A percentile compares a stretch with the other conserved stretches of the same genome.
Conservation (phyloP, 2,888 invertebrate genomes). For the Plagiodera versicolora region DNA sequence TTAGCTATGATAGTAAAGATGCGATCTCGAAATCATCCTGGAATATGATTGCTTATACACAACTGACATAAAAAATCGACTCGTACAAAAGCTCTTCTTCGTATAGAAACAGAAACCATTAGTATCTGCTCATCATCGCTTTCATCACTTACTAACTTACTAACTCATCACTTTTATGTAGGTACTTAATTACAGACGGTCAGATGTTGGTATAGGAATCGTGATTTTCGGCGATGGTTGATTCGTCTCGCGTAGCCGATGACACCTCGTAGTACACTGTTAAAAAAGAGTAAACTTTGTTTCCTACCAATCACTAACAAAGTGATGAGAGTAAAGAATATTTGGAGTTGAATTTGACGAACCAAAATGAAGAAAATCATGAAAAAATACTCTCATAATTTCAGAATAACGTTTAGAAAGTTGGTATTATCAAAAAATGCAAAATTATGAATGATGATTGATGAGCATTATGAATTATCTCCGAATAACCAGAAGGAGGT, state of each 20-base stretch:
- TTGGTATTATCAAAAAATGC: no score
- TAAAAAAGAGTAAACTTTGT: neutral
- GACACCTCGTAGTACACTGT: slow-evolving; percentile 1
- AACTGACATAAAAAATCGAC: neutral
- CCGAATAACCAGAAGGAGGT: no score
- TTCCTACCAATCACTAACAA: no score
- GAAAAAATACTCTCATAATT: no score
- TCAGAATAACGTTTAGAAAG: no score
- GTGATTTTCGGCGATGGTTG: slow-evolving; percentile 31
- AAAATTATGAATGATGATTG: no score
- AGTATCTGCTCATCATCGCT: slow-evolving; percentile 1
- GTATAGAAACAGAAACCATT: slow-evolving; percentile 9
- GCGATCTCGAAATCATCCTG: no score
- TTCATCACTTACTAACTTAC: slow-evolving; percentile 1
- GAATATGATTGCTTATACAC: neutral
- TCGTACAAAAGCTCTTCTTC: neutral
- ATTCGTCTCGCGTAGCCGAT: slow-evolving; percentile 21
- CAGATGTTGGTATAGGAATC: slow-evolving; percentile 29
- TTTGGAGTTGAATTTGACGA: no score
- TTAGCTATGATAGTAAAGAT: no score
- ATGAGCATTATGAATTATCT: no score
- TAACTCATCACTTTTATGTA: slow-evolving; percentile 29
- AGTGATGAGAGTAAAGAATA: no score
- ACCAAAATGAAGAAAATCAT: no score
- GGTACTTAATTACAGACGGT: slow-evolving; percentile 30